phyloP scores from a whole-genome alignment of 2,797 vertebrate species.

The Spheniscus humboldti region DNA sequence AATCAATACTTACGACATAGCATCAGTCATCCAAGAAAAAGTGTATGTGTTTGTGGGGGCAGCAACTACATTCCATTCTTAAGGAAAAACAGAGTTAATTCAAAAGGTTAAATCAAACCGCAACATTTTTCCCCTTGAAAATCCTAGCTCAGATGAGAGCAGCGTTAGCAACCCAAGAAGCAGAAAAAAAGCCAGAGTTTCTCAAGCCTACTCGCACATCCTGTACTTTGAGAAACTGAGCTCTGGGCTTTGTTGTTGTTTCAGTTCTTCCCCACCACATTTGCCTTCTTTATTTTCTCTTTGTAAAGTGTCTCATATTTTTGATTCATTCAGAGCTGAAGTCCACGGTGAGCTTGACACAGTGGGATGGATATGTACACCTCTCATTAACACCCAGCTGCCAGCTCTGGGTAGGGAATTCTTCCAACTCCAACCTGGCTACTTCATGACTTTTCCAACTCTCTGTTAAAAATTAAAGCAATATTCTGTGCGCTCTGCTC shows the following conservation, averaged over 20 bases:
- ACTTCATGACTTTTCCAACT: not conserved
- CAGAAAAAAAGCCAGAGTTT: not conserved
- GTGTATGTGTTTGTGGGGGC: accelerated
- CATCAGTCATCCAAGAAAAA: not conserved
- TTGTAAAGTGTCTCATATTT: not conserved
- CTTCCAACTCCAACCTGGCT: constrained; percentile 33
- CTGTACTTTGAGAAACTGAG: not conserved
- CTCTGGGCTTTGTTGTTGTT: not conserved
- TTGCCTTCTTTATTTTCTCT: not conserved
- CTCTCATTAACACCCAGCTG: constrained; percentile 1
- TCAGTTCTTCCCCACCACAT: not conserved
- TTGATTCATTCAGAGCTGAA: not conserved
- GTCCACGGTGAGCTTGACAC: not conserved
- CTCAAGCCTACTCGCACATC: not conserved
- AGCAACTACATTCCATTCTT: not conserved
- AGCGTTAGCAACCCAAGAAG: not conserved
- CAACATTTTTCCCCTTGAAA: not conserved
- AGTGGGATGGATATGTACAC: not conserved
- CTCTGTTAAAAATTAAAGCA: not conserved
- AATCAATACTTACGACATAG: not conserved
- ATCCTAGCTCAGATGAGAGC: not conserved
- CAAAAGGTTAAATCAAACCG: not conserved
- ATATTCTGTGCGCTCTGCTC: not conserved
- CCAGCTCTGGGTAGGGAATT: not conserved
- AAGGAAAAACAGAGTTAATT: not conserved